Base-by-base conservation (phyloP, 2,113 vertebrate species). In the Pollachius pollachius region DNA sequence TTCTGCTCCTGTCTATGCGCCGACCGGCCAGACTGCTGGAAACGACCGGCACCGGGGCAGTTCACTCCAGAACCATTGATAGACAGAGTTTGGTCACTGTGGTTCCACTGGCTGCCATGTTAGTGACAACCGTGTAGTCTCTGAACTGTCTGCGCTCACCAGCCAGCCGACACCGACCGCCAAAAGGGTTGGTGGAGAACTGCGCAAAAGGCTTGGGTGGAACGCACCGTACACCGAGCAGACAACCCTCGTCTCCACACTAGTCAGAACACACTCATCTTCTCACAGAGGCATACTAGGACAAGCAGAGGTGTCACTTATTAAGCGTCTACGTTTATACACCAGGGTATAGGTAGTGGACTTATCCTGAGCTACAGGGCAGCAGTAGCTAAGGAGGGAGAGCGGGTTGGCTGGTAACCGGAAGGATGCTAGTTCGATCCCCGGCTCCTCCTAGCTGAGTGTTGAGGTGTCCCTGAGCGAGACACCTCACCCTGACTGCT, bases 21-120 rank as follows among this genome's bases (percentile, higher is more conserved):
- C 71, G 68, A 77, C 78, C 79, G 83, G 78, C 73, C 73, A 77
- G 64, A 19, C 72, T 76, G 67, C 72, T 56, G 71, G 41, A 9
- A 48, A 48, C 41, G 65, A 68, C 71, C 34, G 60, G 73, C 74
- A 68, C 52, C 60, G 72, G 73, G 82, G 80, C 30, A 30, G 5
- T 2, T 81, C 56, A 74, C 67, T 83, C 68, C 69, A 48, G 71
- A 64, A 52, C 73, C 77, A 64, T 73, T 81, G 79, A 84, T 77
- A 73, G 80, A 85, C 83, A 76, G 76, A 74, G 5, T 81, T 81
- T 80, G 86, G 82, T 82, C 70, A 60, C 67, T 75, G 81, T 82
- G 87, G 85, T 83, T 88, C 81, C 66, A 41, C 73, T 82, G 81
- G 83, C 87, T 85, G 81, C 72, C 67, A 79, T 81, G 78, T 76